These are phyloP conservation scores for Empidonax traillii DNA, from an alignment of 2,113 vertebrate species.

Conservation along the genomic window DNA sequence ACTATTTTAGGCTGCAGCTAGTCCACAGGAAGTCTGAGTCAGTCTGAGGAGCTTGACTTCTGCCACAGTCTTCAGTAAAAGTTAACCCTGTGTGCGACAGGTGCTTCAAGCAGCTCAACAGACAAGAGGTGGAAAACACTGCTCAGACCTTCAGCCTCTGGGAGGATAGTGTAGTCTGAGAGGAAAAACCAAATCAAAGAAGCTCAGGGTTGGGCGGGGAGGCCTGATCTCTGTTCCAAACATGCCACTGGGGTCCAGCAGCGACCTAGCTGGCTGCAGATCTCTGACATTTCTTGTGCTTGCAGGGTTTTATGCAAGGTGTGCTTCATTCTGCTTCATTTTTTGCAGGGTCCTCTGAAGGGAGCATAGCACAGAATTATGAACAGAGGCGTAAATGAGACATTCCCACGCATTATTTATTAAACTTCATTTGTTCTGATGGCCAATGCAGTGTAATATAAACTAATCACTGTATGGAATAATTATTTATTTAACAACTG, in stretches of 20 bases:
- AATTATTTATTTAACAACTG: slow-evolving; percentile 77
- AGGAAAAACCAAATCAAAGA: not conserved
- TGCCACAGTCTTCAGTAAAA: not conserved
- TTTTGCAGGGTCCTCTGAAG: slow-evolving; percentile 84
- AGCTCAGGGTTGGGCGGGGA: not conserved
- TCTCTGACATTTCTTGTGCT: not conserved
- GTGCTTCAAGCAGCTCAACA: not conserved
- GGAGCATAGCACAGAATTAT: slow-evolving; percentile 83
- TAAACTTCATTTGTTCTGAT: slow-evolving; percentile 56
- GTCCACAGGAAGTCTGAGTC: not conserved
- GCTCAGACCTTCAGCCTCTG: not conserved
- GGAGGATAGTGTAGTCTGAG: not conserved
- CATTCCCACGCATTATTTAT: slow-evolving; percentile 4
- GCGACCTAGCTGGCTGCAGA: not conserved
- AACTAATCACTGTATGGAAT: slow-evolving; percentile 64
- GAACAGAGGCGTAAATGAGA: slow-evolving; percentile 83
- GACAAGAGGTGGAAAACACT: not conserved
- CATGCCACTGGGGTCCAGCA: rapidly evolving
- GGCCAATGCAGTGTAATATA: slow-evolving; percentile 71
- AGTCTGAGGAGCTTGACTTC: not conserved
- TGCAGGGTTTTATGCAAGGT: not conserved
- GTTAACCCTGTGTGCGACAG: not conserved
- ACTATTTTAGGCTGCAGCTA: not conserved
- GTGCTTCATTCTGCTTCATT: not conserved
- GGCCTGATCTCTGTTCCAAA: not conserved